Base-by-base conservation (phyloP, 1,140 invertebrate species). In the Harlomillsia oculata region DNA sequence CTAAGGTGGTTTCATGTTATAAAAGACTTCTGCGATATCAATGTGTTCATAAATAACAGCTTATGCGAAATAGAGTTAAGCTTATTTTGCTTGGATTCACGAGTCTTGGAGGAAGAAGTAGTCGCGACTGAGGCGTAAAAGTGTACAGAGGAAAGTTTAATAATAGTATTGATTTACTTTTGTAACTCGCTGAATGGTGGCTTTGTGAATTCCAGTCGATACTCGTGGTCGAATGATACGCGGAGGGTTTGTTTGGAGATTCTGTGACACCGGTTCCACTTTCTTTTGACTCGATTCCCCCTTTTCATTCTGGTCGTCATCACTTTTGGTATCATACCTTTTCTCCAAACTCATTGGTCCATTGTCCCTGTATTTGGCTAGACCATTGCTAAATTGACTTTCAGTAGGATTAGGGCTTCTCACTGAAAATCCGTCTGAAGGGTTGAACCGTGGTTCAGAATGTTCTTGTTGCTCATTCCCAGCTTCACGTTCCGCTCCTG, bases 91-190 rank as follows among this genome's bases (percentile, higher is more conserved):
- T n/a, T n/a, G n/a, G n/a, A n/a, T n/a, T n/a, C n/a, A n/a, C n/a
- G n/a, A n/a, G n/a, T n/a, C n/a, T n/a, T n/a, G n/a, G n/a, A n/a
- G n/a, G n/a, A n/a, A n/a, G n/a, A n/a, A n/a, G n/a, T n/a, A n/a
- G n/a, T n/a, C n/a, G n/a, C n/a, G n/a, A n/a, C n/a, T n/a, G n/a
- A n/a, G n/a, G n/a, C n/a, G n/a, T n/a, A n/a, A n/a, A n/a, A n/a
- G n/a, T n/a, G n/a, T n/a, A n/a, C n/a, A n/a, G n/a, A n/a, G n/a
- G n/a, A n/a, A n/a, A n/a, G n/a, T n/a, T n/a, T n/a, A n/a, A n/a
- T n/a, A n/a, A n/a, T n/a, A n/a, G 28, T 53, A 54, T 53, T 59
- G 57, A 49, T 59, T 58, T 59, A 59, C 57, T 50, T 59, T 59
- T 14, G 32, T 49, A 28, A 50, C 57, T 48, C 52, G 44, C n/a